A percentile compares a stretch with the other conserved stretches of the same genome.
Conservation (phyloP, 2,888 invertebrate species). For the Amblyjoppa proteus region DNA sequence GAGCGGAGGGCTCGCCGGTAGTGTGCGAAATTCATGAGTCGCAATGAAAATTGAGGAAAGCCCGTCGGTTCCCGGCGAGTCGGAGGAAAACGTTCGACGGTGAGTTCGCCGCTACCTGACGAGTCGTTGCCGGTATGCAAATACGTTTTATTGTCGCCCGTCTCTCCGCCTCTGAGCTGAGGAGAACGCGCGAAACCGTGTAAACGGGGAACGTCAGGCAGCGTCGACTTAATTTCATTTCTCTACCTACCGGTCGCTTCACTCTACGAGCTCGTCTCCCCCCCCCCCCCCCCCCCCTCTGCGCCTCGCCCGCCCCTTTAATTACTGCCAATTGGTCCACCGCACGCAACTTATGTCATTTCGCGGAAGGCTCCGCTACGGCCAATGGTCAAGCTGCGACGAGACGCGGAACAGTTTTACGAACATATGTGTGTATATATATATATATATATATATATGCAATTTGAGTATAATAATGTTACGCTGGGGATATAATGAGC, state of each 20-base stretch:
- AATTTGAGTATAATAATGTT: constrained; percentile 14
- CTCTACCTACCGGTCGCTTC: constrained; percentile 73
- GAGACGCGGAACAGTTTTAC: constrained; percentile 21
- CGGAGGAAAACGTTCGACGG: constrained; percentile 70
- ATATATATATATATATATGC: constrained; percentile 27
- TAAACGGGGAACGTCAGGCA: constrained; percentile 75
- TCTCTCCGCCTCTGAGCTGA: constrained; percentile 67
- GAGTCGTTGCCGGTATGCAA: constrained; percentile 82
- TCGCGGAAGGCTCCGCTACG: constrained; percentile 66
- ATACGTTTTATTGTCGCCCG: constrained; percentile 82
- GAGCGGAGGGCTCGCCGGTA: background rate
- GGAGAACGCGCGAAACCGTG: constrained; percentile 75
- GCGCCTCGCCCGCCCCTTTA: constrained; percentile 76
- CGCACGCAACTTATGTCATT: constrained; percentile 83
- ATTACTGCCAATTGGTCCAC: constrained; percentile 83
- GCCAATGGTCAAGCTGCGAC: constrained; percentile 44
- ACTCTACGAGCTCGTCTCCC: background rate
- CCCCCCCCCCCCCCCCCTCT: background rate
- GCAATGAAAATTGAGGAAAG: constrained; percentile 56
- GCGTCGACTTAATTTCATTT: constrained; percentile 81
- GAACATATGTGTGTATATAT: constrained; percentile 11
- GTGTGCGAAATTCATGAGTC: constrained; percentile 45
- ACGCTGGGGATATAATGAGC: constrained; percentile 39
- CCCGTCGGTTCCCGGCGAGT: background rate
- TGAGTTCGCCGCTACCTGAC: constrained; percentile 57